Conservation (phyloP, 2,113 vertebrate species). For the Zeus faber region DNA sequence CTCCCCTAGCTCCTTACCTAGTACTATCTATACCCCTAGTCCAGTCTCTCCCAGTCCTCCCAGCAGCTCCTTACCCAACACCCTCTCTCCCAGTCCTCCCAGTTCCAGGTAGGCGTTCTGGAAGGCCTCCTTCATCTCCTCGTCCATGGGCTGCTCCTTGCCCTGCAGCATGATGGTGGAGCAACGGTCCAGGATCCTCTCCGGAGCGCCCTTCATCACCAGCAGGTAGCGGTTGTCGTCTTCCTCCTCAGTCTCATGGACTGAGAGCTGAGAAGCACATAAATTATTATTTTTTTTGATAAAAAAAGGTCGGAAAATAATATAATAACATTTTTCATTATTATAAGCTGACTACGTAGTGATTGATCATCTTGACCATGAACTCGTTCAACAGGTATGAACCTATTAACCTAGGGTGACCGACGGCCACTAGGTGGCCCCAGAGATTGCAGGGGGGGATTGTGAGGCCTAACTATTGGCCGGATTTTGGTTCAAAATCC, state of each 20-base stretch:
- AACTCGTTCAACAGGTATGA: no score
- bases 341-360: no score
- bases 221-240: constrained; percentile 83
- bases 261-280: constrained; percentile 38
- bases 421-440: no score
- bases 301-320: no score
- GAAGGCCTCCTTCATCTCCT: constrained; percentile 90
- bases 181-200: constrained; percentile 88
- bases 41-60: not conserved
- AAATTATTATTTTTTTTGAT: no score
- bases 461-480: no score
- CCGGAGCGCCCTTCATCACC: constrained; percentile 92
- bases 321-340: no score
- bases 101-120: constrained; percentile 90
- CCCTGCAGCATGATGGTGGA: constrained; percentile 86
- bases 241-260: constrained; percentile 78
- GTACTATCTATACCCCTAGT: not conserved
- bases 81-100: constrained; percentile 76
- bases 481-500: no score
- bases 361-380: no score
- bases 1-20: not conserved
- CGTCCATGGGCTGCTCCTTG: constrained; percentile 87
- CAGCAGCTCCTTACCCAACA: constrained; percentile 47
- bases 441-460: no score
- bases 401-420: no score